A percentile compares a stretch with the other conserved stretches of the same genome.
These are phyloP conservation scores for Amblyjoppa fuscipennis DNA, from an alignment of 2,888 invertebrate genomes.

Conservation along the genomic window DNA sequence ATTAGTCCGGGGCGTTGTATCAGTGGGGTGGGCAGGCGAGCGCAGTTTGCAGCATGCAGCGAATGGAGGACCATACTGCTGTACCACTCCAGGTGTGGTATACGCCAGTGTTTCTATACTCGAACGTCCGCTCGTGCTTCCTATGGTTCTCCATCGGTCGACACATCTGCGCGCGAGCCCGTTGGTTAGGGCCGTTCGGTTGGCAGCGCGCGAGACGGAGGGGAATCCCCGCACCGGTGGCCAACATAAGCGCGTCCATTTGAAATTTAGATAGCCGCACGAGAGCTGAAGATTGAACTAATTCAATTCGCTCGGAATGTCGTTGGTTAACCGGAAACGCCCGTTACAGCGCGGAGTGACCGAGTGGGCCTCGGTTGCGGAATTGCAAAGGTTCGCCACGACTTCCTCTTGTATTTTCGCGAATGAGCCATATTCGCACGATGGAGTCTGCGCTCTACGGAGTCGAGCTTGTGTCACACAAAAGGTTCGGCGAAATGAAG, in stretches of 20 bases:
- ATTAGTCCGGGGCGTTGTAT: constrained; percentile 50
- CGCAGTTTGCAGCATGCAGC: constrained; percentile 35
- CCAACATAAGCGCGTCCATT: constrained; percentile 53
- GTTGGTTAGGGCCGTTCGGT: constrained; percentile 22
- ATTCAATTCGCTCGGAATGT: constrained; percentile 52
- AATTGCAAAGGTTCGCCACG: constrained; percentile 16
- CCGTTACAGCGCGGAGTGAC: constrained; percentile 39
- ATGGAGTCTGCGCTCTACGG: not conserved
- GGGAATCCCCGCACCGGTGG: constrained; percentile 36
- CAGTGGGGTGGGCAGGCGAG: constrained; percentile 23
- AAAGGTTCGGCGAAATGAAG: too few relatives aligned
- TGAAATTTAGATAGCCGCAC: constrained; percentile 62
- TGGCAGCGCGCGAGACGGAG: constrained; percentile 27
- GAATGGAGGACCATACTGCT: constrained; percentile 21
- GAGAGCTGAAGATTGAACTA: constrained; percentile 54
- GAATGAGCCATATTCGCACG: not conserved
- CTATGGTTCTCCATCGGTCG: constrained; percentile 18
- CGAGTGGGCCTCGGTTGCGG: not conserved
- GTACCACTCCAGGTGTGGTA: constrained; percentile 14
- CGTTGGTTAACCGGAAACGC: constrained; percentile 49
- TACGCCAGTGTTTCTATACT: constrained; percentile 13
- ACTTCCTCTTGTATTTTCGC: not conserved
- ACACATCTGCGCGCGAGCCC: constrained; percentile 42
- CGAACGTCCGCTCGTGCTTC: not conserved
- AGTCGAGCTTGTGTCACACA: too few relatives aligned